Base-by-base conservation (phyloP, 37 sponge, comb jelly and placozoan species). In the Haliclona indistincta region DNA sequence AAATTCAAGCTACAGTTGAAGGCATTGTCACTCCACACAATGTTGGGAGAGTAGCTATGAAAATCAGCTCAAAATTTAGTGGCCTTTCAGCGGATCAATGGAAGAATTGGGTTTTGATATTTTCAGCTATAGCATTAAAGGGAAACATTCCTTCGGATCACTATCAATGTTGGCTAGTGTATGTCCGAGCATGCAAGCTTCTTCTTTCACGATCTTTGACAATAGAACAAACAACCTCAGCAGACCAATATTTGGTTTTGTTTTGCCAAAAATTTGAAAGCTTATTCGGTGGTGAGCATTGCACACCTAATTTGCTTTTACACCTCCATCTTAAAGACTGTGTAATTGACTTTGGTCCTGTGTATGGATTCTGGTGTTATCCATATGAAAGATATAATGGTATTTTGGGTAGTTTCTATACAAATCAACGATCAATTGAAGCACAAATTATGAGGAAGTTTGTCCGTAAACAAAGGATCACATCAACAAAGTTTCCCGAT, bases 41-140 rank as follows among this genome's bases (percentile, higher is more conserved):
- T 60, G 70, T 69, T 38, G 87, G 87, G 8, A 25, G 81, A 51
- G 45, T 86, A n/a, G 76, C 82, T 34, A 22, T 41, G 1, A 87
- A 64, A 23, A 81, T 87, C 28, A 29, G 41, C 0, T 81, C 72
- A 26, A 44, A 54, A 7, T 81, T 63, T 62, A 56, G 68, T 73
- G 81, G 74, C 25, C 75, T 88, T 33, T 81, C 83, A 43, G 88
- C 88, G 19, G 88, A 81, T 2, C 88, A 88, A 26, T 87, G 88
- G 88, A 67, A 34, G 15, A 75, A 75, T 38, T 87, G 88, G 82
- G 70, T 35, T 5, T 38, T 67, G 22, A 74, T 72, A 20, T 77
- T 38, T 42, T 77, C 73, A 22, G 15, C 70, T 1, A 39, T 58
- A 38, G 67, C 43, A 20, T 38, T 86, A 4, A 72, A 77, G 29